phyloP scores from a whole-genome alignment of 2,797 vertebrate genomes.

The Chloroceryle inda region DNA sequence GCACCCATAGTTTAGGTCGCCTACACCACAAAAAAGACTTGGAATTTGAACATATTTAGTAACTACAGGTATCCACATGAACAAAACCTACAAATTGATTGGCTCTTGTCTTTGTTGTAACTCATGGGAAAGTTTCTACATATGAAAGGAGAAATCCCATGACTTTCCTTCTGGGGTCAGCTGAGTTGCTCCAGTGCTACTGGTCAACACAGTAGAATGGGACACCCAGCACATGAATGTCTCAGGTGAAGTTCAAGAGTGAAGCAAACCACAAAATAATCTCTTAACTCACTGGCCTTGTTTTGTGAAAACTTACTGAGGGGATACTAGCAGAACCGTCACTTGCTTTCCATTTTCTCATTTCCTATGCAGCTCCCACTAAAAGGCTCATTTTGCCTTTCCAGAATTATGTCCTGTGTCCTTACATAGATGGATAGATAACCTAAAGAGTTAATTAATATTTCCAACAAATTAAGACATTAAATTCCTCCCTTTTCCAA shows the following conservation, averaged over 20 bases:
- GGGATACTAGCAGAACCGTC: background rate
- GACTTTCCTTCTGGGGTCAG: background rate
- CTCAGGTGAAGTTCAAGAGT: background rate
- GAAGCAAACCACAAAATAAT: background rate
- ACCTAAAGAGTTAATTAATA: background rate
- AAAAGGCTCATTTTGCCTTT: background rate
- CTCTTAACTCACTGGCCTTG: background rate
- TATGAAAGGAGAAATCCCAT: background rate
- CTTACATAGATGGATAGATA: background rate
- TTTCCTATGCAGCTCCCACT: background rate
- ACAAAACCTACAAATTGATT: background rate
- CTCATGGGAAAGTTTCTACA: background rate
- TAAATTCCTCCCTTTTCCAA: fast-evolving
- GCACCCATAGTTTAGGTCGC: background rate
- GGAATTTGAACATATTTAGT: background rate
- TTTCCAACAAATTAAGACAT: background rate
- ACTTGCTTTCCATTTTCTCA: background rate
- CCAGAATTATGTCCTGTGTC: background rate
- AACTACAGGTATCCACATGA: background rate
- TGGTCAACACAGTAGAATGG: background rate
- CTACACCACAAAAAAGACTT: background rate
- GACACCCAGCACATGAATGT: background rate
- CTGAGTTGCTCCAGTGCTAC: background rate
- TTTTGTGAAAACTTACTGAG: background rate
- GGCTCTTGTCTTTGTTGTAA: background rate